Base-by-base conservation (phyloP, 2,888 invertebrate species). In the Bombyx huttoni region DNA sequence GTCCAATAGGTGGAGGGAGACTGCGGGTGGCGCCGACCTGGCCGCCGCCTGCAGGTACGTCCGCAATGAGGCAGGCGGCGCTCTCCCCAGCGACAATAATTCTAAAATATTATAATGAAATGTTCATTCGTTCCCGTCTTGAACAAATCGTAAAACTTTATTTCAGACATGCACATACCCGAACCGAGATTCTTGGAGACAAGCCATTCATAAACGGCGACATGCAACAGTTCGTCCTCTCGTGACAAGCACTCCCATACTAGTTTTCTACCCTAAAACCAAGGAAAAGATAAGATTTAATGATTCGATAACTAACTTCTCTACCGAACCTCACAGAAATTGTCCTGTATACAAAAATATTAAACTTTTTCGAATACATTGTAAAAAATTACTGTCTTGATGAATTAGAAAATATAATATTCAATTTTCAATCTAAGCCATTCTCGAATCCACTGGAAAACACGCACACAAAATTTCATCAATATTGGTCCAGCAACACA, bases 141-240 rank as follows among this genome's bases (percentile, higher is more conserved):
- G 2, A 5, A 3, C 3, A 3, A 12, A 7, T 40, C 12, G 2
- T 40, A 40, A 7, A 40, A 40, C 9, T 40, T 40, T 24, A 24
- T 24, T 5, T 24, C 24, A 3, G 24, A 24, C 24, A 49, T 47
- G 48, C 13, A 34, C 49, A 63, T 70, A 87, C 87, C 87, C 66
- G 86, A 78, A 48, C 92, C 91, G 71, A 96, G 90, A 60, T 93
- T 91, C 72, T 94, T 93, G 0, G 91, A 90, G 58, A 97, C 92
- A 73, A 98, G 91, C 98, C 98, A 98, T 64, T 97, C 95, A 75
- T 98, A 99, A 0, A 99, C 90, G 0, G 96, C 93, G 0, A 96
- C 93, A 70, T 99, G 98, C 54, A 98, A 91, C 13, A 98, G 89
- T 72, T 98, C 97, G 79, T 99, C 99, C 7, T 91, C 88, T 7